Evolutionary conservation across 2,797 vertebrate species (phyloP).

Genomic region (Serranus cabrilla): DNA sequence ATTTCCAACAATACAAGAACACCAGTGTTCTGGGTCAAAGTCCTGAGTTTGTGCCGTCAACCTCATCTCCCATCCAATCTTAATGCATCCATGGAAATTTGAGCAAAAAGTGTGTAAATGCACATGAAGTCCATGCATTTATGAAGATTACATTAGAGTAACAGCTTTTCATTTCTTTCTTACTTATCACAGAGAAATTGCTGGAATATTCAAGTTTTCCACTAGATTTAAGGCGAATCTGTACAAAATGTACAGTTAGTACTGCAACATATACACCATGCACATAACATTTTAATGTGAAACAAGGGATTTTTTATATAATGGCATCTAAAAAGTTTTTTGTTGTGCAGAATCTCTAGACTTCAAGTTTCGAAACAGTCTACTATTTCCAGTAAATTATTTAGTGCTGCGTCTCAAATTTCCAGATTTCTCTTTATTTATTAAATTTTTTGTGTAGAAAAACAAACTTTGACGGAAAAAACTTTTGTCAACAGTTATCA

Average conservation of each 20-base stretch:
- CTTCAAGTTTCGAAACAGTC: background rate
- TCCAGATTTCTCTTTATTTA: background rate
- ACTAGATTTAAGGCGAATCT: background rate
- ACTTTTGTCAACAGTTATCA: constrained; percentile 32
- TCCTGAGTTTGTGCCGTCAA: too few relatives aligned
- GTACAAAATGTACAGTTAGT: background rate
- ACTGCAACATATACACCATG: background rate
- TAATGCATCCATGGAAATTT: too few relatives aligned
- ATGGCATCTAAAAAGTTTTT: background rate
- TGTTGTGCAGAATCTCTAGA: background rate
- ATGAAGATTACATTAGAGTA: background rate
- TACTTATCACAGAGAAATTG: background rate
- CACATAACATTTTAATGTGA: background rate
- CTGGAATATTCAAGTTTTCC: background rate
- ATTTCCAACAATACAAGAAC: too few relatives aligned
- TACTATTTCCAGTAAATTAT: constrained; percentile 21
- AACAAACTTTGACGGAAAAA: constrained; percentile 63
- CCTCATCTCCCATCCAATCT: too few relatives aligned
- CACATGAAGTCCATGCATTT: background rate
- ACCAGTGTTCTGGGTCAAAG: too few relatives aligned
- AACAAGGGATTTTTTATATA: background rate
- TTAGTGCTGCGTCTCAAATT: constrained; percentile 2
- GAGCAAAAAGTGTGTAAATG: background rate
- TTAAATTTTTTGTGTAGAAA: constrained; percentile 8
- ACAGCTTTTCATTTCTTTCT: background rate